Conservation (phyloP, 2,113 vertebrate genomes). For the Heterotilapia buettikoferi region DNA sequence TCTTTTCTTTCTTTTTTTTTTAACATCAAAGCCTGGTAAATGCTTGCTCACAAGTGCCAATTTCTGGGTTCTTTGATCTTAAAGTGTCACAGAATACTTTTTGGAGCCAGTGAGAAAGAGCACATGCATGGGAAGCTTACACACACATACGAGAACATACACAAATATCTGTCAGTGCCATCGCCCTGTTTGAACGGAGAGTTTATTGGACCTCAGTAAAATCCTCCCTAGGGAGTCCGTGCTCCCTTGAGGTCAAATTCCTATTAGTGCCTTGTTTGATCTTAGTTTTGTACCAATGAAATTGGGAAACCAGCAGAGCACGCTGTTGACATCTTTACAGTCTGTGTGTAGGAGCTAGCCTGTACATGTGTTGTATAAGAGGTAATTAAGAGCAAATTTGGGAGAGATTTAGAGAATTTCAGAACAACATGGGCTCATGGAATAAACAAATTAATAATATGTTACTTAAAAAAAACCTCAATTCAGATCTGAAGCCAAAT, state of each 20-base stretch:
- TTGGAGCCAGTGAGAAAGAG: background rate
- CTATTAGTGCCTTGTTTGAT: slow-evolving; percentile 37
- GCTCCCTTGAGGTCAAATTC: slow-evolving; percentile 45
- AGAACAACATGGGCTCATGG: background rate
- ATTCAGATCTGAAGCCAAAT: background rate
- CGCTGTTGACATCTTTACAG: background rate
- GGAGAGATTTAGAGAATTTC: background rate
- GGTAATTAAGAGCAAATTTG: background rate
- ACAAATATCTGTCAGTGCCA: background rate
- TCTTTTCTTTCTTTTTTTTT: background rate
- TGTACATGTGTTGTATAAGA: background rate
- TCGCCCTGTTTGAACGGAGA: slow-evolving; percentile 17
- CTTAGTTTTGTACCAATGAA: background rate
- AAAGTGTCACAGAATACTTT: slow-evolving; percentile 27
- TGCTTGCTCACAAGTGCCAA: slow-evolving; percentile 23
- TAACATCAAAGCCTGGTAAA: slow-evolving; percentile 25
- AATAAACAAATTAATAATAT: background rate
- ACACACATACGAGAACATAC: background rate
- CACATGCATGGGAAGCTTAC: background rate
- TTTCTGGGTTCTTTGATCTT: slow-evolving; percentile 39
- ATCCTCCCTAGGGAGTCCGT: slow-evolving; percentile 26
- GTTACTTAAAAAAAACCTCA: background rate
- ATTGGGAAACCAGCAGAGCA: background rate
- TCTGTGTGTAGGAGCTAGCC: background rate
- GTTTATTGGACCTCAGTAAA: slow-evolving; percentile 41